phyloP scores from a whole-genome alignment of 1,140 invertebrate genomes.

The Frieseomelitta varia region DNA sequence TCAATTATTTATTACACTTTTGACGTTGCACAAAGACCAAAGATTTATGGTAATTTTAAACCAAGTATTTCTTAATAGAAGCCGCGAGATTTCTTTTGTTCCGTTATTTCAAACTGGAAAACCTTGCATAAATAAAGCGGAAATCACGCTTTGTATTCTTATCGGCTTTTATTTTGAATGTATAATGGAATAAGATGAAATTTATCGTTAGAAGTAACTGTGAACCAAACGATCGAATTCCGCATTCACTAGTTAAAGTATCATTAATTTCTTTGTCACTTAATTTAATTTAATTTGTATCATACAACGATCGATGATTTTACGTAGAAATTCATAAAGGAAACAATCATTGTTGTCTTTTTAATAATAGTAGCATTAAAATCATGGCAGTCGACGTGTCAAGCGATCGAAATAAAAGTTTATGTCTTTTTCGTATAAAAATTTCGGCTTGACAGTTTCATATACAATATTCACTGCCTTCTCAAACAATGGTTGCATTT shows the following conservation, averaged over 20 bases:
- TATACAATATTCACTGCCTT: background rate
- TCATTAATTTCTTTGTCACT: background rate
- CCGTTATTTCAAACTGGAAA: background rate
- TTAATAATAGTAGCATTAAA: background rate
- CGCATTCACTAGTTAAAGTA: too few species aligned
- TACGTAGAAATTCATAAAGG: background rate
- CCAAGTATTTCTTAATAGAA: background rate
- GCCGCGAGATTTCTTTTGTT: too few species aligned
- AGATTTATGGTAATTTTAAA: background rate
- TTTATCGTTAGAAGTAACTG: background rate
- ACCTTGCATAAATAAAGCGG: background rate
- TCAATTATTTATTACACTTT: background rate
- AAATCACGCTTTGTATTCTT: too few species aligned
- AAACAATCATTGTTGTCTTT: background rate
- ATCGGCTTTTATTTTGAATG: background rate
- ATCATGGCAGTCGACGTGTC: too few species aligned
- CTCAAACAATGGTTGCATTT: background rate
- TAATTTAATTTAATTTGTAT: background rate
- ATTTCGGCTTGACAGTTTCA: background rate
- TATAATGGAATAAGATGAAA: background rate
- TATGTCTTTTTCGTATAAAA: background rate
- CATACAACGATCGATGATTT: too few species aligned
- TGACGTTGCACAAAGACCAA: background rate
- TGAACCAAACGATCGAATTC: background rate
- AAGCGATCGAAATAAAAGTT: too few species aligned